phyloP scores from a whole-genome alignment of 2,113 vertebrate species.

The Motacilla alba region DNA sequence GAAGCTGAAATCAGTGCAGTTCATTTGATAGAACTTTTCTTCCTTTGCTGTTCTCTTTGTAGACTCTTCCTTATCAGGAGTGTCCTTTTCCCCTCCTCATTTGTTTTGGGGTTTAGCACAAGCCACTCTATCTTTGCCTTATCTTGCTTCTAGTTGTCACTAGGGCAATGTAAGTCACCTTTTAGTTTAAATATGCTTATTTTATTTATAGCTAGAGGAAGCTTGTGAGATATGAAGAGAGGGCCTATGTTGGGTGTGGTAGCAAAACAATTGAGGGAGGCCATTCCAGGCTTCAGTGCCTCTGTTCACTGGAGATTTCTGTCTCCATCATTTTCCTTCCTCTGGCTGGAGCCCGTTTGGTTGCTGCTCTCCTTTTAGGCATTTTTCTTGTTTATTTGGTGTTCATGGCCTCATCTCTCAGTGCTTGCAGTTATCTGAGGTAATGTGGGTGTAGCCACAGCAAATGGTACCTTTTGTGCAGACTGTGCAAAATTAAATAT shows the following conservation, averaged over 20 bases:
- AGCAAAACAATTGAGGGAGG: neutral
- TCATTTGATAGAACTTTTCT: neutral
- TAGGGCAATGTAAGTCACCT: neutral
- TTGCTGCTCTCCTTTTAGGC: neutral
- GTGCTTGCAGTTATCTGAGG: neutral
- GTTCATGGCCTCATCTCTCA: neutral
- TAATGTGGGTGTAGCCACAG: neutral
- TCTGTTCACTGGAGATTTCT: neutral
- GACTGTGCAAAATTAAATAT: neutral
- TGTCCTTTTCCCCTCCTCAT: neutral
- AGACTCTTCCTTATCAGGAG: neutral
- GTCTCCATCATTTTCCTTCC: slow-evolving; percentile 28
- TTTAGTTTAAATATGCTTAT: neutral
- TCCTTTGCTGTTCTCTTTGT: neutral
- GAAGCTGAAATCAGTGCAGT: neutral
- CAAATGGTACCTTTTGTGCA: neutral
- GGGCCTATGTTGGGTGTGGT: neutral
- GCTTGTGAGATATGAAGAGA: neutral
- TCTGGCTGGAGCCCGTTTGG: neutral
- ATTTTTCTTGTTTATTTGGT: neutral
- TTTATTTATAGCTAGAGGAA: slow-evolving; percentile 15
- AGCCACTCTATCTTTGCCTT: neutral
- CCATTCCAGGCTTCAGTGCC: neutral
- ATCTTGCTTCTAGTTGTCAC: neutral
- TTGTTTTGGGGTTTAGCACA: neutral